Evolutionary conservation across 2,113 vertebrate species (phyloP).

Genomic region (Scalopus aquaticus): DNA sequence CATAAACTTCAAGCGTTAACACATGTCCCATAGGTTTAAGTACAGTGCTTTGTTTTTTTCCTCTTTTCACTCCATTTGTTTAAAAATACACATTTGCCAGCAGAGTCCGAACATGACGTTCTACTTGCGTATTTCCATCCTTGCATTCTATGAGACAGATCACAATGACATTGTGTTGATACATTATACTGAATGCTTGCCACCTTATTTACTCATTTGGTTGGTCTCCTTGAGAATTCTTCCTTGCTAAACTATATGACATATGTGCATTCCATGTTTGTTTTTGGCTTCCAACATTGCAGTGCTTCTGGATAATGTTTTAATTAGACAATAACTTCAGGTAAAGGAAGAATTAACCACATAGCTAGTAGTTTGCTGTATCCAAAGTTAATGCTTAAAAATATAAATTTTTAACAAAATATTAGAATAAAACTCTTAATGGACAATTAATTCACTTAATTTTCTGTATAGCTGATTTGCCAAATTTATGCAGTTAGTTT

Average conservation of each 20-base stretch:
- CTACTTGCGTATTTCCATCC: slow-evolving; percentile 44
- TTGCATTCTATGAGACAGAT: slow-evolving; percentile 13
- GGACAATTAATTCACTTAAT: background rate
- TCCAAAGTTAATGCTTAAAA: background rate
- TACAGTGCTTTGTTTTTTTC: background rate
- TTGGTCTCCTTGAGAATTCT: slow-evolving; percentile 54
- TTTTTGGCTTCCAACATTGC: slow-evolving; percentile 16
- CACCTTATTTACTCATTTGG: slow-evolving; percentile 54
- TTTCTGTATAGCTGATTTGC: background rate
- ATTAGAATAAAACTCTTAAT: background rate
- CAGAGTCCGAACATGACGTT: background rate
- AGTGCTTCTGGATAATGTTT: slow-evolving; percentile 45
- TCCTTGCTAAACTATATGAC: slow-evolving; percentile 39
- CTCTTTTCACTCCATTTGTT: slow-evolving; percentile 33
- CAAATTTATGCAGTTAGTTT: slow-evolving; percentile 5
- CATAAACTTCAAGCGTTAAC: background rate
- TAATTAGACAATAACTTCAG: background rate
- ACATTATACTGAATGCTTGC: slow-evolving; percentile 12
- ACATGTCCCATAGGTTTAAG: background rate
- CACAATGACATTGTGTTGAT: slow-evolving; percentile 41
- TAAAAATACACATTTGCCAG: slow-evolving; percentile 35
- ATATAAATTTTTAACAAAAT: slow-evolving; percentile 45
- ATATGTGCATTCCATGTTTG: slow-evolving; percentile 27
- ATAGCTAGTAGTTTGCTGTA: background rate
- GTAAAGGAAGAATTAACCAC: slow-evolving; percentile 12